These are phyloP conservation scores for Vulpes lagopus DNA, from an alignment of 2,113 vertebrate genomes.

Conservation along the genomic window DNA sequence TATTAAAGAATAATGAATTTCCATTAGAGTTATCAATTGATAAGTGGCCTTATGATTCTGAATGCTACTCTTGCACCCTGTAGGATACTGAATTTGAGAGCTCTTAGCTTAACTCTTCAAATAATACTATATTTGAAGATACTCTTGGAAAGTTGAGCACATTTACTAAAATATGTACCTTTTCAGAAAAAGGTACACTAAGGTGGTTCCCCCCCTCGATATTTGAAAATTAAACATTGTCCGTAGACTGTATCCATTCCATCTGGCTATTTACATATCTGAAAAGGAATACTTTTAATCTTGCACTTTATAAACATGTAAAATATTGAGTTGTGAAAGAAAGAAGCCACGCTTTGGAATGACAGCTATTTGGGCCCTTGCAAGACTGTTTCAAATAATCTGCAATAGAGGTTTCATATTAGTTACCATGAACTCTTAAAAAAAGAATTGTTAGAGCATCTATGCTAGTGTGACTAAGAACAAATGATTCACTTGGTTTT, in stretches of 20 bases:
- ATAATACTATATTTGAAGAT: neutral
- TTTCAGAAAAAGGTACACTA: neutral
- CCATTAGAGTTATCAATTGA: neutral
- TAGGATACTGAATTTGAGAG: neutral
- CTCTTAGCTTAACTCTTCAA: neutral
- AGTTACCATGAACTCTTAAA: neutral
- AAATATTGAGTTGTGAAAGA: neutral
- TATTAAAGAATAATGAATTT: slow-evolving; percentile 21
- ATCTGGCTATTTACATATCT: neutral
- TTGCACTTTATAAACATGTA: neutral
- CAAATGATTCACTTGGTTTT: neutral
- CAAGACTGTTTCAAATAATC: neutral
- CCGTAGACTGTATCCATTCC: neutral
- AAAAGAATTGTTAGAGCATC: neutral
- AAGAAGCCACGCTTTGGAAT: neutral
- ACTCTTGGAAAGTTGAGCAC: neutral
- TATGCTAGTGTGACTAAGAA: neutral
- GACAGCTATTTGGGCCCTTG: neutral
- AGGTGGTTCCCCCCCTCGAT: neutral
- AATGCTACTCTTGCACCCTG: neutral
- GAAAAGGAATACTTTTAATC: neutral
- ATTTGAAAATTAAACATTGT: neutral
- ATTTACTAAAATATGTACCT: neutral
- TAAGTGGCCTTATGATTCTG: neutral
- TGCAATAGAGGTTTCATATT: neutral